Conservation (phyloP, 2,888 invertebrate species). For the Agrochola lychnidis region DNA sequence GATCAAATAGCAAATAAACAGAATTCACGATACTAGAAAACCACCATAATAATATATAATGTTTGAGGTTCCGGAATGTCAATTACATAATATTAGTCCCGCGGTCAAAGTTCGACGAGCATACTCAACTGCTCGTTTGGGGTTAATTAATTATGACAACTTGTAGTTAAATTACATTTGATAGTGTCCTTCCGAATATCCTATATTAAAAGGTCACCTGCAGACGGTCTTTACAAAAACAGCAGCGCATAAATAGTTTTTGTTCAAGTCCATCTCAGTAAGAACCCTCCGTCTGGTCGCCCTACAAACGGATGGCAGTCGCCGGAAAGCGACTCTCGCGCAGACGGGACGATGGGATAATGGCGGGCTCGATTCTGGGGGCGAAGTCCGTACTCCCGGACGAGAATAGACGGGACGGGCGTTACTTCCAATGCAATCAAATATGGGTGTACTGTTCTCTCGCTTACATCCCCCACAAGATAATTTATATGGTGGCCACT, state of each 20-base stretch:
- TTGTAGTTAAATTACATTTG: not conserved
- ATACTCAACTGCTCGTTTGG: constrained; percentile 10
- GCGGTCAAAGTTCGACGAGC: constrained; percentile 50
- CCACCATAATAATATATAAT: constrained; percentile 30
- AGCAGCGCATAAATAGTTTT: not conserved
- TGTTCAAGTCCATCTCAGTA: constrained; percentile 8
- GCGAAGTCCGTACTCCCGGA: constrained; percentile 77
- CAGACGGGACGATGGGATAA: constrained; percentile 79
- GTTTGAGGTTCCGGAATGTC: constrained; percentile 34
- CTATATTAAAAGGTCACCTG: not conserved
- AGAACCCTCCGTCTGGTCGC: constrained; percentile 50
- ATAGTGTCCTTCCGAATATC: not conserved
- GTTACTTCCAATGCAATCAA: constrained; percentile 51
- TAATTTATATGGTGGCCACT: constrained; percentile 38
- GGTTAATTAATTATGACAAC: constrained; percentile 31
- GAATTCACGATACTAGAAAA: constrained; percentile 27
- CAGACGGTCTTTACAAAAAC: not conserved
- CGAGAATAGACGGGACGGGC: constrained; percentile 63
- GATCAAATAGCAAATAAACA: constrained; percentile 28
- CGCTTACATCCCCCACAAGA: constrained; percentile 56
- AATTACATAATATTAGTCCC: constrained; percentile 51
- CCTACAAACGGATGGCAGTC: constrained; percentile 71
- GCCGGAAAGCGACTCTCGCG: constrained; percentile 77
- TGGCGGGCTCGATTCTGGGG: constrained; percentile 71
- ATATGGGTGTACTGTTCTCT: constrained; percentile 60